These are phyloP conservation scores for Scrobipalpa costella DNA, from an alignment of 2,888 invertebrate genomes.

Conservation along the genomic window DNA sequence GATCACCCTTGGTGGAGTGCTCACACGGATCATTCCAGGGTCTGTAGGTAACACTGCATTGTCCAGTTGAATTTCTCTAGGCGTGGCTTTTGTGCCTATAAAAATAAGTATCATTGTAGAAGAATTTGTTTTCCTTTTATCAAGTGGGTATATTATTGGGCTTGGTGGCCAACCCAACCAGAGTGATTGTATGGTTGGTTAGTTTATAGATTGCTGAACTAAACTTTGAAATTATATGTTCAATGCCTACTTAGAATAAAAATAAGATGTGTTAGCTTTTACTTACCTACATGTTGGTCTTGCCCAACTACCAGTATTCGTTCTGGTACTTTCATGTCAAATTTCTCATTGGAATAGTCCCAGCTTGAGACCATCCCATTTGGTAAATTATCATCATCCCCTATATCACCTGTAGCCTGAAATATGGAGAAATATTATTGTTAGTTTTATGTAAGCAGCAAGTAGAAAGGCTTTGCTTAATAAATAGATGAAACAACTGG, in stretches of 20 bases:
- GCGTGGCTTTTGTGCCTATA: slow-evolving; percentile 90
- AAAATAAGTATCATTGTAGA: neutral
- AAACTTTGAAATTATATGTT: neutral
- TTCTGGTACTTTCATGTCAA: slow-evolving; percentile 96
- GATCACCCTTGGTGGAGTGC: slow-evolving; percentile 94
- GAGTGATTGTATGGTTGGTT: too few species aligned
- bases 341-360: slow-evolving; percentile 86
- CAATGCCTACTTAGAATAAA: neutral
- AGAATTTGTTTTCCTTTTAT: neutral
- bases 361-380: slow-evolving; percentile 83
- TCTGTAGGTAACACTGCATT: slow-evolving; percentile 88
- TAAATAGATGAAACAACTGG: too few species aligned
- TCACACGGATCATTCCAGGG: slow-evolving; percentile 88
- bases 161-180: too few species aligned
- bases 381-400: slow-evolving; percentile 83
- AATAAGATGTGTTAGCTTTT: neutral
- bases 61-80: slow-evolving; percentile 91
- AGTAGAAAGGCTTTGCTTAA: too few species aligned
- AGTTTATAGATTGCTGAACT: too few species aligned
- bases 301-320: slow-evolving; percentile 94
- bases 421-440: slow-evolving; percentile 22
- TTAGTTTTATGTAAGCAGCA: too few species aligned
- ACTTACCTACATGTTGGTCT: slow-evolving; percentile 83
- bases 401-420: slow-evolving; percentile 85
- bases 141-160: too few species aligned